phyloP scores from a whole-genome alignment of 2,113 vertebrate genomes.

The Psittacara wagleri region DNA sequence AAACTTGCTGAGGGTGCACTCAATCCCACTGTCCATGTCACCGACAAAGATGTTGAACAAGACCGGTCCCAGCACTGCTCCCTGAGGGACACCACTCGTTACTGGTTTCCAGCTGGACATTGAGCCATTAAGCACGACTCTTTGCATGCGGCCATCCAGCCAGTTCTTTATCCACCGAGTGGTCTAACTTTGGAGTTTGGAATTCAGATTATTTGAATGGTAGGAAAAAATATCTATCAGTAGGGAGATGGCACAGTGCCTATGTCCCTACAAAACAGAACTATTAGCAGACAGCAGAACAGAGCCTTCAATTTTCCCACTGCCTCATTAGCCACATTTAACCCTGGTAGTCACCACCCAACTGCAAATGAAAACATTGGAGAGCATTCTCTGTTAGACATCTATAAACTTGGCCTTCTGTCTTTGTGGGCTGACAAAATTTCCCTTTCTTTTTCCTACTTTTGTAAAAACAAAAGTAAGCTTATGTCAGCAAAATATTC shows the following conservation, averaged over 20 bases:
- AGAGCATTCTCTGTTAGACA: background rate
- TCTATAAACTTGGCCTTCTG: background rate
- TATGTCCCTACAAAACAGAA: background rate
- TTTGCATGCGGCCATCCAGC: too few relatives aligned
- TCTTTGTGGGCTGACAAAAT: background rate
- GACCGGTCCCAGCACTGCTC: too few relatives aligned
- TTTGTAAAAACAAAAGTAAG: background rate
- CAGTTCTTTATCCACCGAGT: too few relatives aligned
- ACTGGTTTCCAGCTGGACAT: too few relatives aligned
- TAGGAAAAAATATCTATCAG: rapidly evolving
- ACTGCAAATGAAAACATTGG: background rate
- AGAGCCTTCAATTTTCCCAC: background rate
- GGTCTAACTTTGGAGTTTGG: background rate
- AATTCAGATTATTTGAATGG: background rate
- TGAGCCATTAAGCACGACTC: too few relatives aligned
- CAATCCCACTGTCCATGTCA: too few relatives aligned
- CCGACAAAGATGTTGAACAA: too few relatives aligned
- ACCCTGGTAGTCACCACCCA: background rate
- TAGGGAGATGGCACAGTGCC: background rate
- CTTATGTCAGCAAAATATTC: background rate
- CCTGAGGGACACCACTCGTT: too few relatives aligned
- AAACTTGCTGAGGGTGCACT: too few relatives aligned
- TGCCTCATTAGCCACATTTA: background rate
- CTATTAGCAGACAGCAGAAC: background rate
- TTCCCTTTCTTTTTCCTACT: rapidly evolving